These are phyloP conservation scores for Sebastes steindachneri DNA, from an alignment of 2,797 vertebrate genomes.

Conservation along the genomic window DNA sequence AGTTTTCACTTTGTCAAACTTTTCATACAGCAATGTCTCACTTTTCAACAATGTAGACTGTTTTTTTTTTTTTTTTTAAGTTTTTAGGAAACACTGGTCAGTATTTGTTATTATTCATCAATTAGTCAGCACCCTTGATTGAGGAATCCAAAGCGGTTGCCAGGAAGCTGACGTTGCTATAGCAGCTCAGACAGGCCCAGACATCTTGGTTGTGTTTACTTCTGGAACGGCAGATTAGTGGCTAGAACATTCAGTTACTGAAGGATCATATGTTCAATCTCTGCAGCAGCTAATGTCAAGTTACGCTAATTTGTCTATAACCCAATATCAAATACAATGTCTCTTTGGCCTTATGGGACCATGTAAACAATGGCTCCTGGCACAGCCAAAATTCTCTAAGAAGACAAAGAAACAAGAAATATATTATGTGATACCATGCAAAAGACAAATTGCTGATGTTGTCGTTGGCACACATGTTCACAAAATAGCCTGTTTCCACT, in stretches of 20 bases:
- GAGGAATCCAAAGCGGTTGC: constrained; percentile 3
- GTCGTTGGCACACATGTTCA: too few relatives aligned
- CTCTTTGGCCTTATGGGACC: neutral
- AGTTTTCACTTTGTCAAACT: neutral
- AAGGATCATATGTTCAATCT: neutral
- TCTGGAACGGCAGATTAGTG: constrained; percentile 6
- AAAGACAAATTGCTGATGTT: too few relatives aligned
- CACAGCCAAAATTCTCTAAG: neutral
- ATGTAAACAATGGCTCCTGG: neutral
- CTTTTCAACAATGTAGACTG: neutral
- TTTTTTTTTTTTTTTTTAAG: neutral
- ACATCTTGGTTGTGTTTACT: constrained; percentile 30
- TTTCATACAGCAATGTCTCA: neutral
- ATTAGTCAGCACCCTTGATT: constrained; percentile 5
- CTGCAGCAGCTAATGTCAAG: neutral
- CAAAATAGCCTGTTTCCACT: too few relatives aligned
- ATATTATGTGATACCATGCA: too few relatives aligned
- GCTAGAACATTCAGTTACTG: neutral
- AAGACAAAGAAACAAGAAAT: neutral
- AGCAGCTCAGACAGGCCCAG: constrained; percentile 23
- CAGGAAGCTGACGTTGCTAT: constrained; percentile 13
- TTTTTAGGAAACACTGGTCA: neutral
- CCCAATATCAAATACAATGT: neutral
- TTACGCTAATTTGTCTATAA: neutral
- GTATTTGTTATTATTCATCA: constrained; percentile 1